Percentiles rank a stretch among this genome's conserved stretches.
phyloP scores from a whole-genome alignment of 1,140 invertebrate genomes.

The Lysiphlebus fabarum region DNA sequence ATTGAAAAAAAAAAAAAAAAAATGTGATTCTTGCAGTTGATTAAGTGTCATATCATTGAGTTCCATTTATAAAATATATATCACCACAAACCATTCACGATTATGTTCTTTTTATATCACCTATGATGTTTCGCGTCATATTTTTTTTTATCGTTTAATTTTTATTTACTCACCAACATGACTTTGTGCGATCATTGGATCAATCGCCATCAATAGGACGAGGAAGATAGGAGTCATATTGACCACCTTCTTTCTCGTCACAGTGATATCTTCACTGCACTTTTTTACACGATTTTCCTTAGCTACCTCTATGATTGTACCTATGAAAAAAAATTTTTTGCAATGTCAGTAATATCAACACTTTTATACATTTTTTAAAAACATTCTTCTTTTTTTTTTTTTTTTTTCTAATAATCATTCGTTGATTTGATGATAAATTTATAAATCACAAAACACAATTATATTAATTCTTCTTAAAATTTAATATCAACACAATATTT shows the following conservation, averaged over 20 bases:
- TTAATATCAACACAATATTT: too few relatives aligned
- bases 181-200: conserved; percentile 53
- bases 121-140: neutral
- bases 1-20: too few relatives aligned
- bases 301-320: conserved; percentile 35
- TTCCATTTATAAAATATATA: too few relatives aligned
- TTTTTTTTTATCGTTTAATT: conserved; percentile 11
- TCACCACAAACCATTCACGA: too few relatives aligned
- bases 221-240: conserved; percentile 58
- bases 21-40: too few relatives aligned
- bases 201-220: conserved; percentile 55
- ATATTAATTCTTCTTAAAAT: too few relatives aligned
- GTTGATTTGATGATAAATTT: too few relatives aligned
- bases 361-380: neutral
- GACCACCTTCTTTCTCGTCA: conserved; percentile 45
- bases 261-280: conserved; percentile 48
- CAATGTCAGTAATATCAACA: conserved; percentile 48
- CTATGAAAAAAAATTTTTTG: conserved; percentile 50
- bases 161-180: conserved; percentile 50
- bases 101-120: too few relatives aligned
- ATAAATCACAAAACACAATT: too few relatives aligned
- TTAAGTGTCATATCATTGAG: too few relatives aligned
- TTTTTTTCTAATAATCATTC: too few relatives aligned
- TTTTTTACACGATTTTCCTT: conserved; percentile 44
- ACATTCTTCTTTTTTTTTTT: too few relatives aligned